Conservation (phyloP, 1,140 invertebrate genomes). For the Elymnias hypermnestra region DNA sequence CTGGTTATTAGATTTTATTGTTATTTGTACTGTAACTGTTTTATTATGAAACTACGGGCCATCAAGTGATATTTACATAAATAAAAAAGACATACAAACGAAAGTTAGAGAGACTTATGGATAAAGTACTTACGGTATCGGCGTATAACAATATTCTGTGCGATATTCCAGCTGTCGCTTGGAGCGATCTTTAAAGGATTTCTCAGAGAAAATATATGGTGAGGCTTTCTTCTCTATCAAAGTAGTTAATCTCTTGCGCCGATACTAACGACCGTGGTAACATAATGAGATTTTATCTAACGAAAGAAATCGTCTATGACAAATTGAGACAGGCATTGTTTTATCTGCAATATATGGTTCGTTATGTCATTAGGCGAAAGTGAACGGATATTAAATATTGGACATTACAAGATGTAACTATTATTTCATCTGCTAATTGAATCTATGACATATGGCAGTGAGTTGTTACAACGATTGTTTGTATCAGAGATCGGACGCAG, state of each 20-base stretch:
- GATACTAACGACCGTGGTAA: slow-evolving; percentile 31
- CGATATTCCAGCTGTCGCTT: slow-evolving; percentile 18
- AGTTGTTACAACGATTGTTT: neutral
- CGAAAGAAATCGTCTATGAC: slow-evolving; percentile 42
- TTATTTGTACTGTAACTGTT: too few relatives aligned
- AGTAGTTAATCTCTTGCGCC: slow-evolving; percentile 25
- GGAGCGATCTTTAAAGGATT: slow-evolving; percentile 24
- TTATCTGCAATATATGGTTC: slow-evolving; percentile 27
- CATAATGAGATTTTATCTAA: slow-evolving; percentile 37
- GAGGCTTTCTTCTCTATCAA: slow-evolving; percentile 27
- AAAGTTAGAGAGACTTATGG: too few relatives aligned
- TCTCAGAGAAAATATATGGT: slow-evolving; percentile 24
- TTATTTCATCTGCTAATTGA: slow-evolving; percentile 22
- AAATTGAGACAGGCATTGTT: slow-evolving; percentile 37
- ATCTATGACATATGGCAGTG: slow-evolving; percentile 3
- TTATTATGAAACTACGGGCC: too few relatives aligned
- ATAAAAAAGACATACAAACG: too few relatives aligned
- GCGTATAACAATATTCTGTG: neutral
- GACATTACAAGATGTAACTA: slow-evolving; percentile 13
- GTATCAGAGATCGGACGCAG: neutral
- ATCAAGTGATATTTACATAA: too few relatives aligned
- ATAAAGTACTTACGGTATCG: too few relatives aligned
- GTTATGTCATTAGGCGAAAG: slow-evolving; percentile 21
- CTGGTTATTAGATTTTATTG: too few relatives aligned
- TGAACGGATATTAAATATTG: slow-evolving; percentile 16